Conservation (phyloP, 2,113 vertebrate genomes). For the Raja brachyura region DNA sequence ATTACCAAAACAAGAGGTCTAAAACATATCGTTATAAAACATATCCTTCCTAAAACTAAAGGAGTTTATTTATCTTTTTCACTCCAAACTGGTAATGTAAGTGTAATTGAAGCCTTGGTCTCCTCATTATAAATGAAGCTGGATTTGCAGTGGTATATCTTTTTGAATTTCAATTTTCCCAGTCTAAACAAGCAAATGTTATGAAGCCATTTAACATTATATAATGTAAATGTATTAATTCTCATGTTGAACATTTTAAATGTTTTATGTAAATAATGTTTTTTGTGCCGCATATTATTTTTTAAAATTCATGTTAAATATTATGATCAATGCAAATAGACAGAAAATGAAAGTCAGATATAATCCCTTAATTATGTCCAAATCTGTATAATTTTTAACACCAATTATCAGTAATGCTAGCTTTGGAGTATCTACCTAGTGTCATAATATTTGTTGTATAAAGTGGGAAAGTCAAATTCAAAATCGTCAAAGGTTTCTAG, state of each 20-base stretch:
- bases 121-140: not conserved
- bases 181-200: not conserved
- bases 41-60: not conserved
- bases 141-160: conserved; percentile 22
- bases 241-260: not conserved
- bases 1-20: not conserved
- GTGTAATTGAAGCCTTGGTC: not conserved
- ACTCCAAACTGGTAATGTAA: conserved; percentile 29
- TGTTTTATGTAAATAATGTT: not conserved
- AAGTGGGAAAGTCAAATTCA: conserved; percentile 29
- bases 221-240: not conserved
- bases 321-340: not conserved
- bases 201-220: not conserved
- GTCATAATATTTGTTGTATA: not conserved
- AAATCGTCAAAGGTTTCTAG: conserved; percentile 1
- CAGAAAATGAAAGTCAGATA: not conserved
- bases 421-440: not conserved
- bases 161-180: conserved; percentile 37
- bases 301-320: not conserved
- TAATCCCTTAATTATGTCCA: not conserved
- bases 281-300: not conserved
- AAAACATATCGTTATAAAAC: not conserved
- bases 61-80: not conserved
- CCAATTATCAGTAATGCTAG: not conserved
- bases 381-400: not conserved